Conservation (phyloP, 2,888 invertebrate genomes). For the Busseola fusca region DNA sequence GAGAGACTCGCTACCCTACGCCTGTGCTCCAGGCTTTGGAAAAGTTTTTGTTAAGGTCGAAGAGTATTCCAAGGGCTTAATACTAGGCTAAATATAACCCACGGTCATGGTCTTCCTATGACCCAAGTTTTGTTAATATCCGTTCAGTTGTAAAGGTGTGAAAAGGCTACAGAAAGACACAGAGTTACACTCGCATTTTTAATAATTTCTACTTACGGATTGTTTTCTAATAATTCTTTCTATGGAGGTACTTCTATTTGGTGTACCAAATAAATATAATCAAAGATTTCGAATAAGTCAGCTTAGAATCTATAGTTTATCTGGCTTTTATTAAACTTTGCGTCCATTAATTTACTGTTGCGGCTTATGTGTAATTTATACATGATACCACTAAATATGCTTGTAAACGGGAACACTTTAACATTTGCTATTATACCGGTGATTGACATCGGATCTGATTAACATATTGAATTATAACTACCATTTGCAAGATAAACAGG, state of each 20-base stretch:
- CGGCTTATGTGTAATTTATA: background rate
- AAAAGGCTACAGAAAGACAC: no score
- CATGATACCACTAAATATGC: background rate
- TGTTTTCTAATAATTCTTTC: background rate
- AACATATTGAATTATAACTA: conserved; percentile 1
- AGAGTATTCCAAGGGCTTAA: no score
- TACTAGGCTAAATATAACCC: background rate
- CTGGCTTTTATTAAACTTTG: background rate
- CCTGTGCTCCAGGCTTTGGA: no score
- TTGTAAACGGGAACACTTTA: background rate
- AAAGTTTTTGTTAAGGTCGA: no score
- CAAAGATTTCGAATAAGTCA: background rate
- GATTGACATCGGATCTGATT: conserved; percentile 12
- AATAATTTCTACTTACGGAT: background rate
- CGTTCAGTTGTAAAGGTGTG: background rate
- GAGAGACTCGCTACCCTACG: no score
- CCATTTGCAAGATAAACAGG: background rate
- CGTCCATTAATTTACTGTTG: background rate
- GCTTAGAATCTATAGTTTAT: background rate
- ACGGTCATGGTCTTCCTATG: background rate
- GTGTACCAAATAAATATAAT: background rate
- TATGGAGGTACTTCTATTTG: background rate
- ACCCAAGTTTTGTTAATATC: background rate
- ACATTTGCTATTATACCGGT: background rate
- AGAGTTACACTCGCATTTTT: background rate